These are phyloP conservation scores for Eulithis testata DNA, from an alignment of 2,888 invertebrate genomes.

Conservation along the genomic window DNA sequence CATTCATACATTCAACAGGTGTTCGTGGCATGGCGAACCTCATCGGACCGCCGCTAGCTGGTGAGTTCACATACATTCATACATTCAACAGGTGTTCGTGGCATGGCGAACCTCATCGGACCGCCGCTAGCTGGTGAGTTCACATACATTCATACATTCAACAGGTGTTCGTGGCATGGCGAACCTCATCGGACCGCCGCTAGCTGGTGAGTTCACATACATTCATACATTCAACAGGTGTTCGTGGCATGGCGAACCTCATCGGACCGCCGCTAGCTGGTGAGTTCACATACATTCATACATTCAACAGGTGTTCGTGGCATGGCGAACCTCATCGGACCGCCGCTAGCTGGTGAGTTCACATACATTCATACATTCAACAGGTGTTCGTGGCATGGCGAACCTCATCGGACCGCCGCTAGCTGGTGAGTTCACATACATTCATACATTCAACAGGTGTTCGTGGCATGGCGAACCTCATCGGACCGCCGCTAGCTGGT, in stretches of 20 bases:
- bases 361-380: too few species aligned
- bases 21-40: slow-evolving; percentile 96
- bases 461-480: slow-evolving; percentile 95
- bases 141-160: too few species aligned
- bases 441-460: too few species aligned
- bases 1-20: too few species aligned
- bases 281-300: slow-evolving; percentile 60
- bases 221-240: too few species aligned
- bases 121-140: slow-evolving; percentile 94
- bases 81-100: slow-evolving; percentile 68
- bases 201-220: slow-evolving; percentile 88
- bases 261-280: slow-evolving; percentile 96
- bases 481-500: slow-evolving; percentile 97
- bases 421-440: slow-evolving; percentile 86
- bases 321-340: slow-evolving; percentile 94
- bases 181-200: slow-evolving; percentile 94
- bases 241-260: slow-evolving; percentile 95
- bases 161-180: slow-evolving; percentile 92
- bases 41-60: slow-evolving; percentile 95
- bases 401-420: slow-evolving; percentile 95
- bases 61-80: slow-evolving; percentile 73
- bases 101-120: slow-evolving; percentile 94
- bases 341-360: slow-evolving; percentile 92
- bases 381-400: slow-evolving; percentile 92
- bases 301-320: slow-evolving; percentile 83